phyloP scores from a whole-genome alignment of 2,888 invertebrate genomes.

The Lamellibrachia columna region DNA sequence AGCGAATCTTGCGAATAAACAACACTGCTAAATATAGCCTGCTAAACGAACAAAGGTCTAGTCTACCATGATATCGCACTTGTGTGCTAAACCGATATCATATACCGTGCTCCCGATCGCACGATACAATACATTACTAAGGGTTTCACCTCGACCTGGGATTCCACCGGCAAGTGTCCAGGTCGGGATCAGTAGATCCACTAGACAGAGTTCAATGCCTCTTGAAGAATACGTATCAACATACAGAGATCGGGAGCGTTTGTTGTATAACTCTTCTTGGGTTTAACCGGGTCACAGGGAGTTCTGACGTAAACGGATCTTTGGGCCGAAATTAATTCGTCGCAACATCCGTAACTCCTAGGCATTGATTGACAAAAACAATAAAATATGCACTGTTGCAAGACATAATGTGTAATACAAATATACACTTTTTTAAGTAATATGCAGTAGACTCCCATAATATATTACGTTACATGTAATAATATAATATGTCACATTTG shows the following conservation, averaged over 20 bases:
- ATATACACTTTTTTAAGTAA: no score
- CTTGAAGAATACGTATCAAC: not conserved
- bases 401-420: not conserved
- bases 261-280: not conserved
- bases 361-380: not conserved
- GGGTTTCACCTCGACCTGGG: not conserved
- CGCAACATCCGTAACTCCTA: not conserved
- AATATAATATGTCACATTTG: not conserved
- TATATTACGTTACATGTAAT: not conserved
- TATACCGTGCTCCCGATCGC: not conserved
- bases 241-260: not conserved
- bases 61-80: not conserved
- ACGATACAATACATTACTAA: not conserved
- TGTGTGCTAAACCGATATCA: not conserved
- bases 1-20: not conserved
- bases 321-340: not conserved
- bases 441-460: no score
- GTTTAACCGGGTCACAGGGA: not conserved
- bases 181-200: not conserved
- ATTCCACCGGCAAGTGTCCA: not conserved
- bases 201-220: not conserved
- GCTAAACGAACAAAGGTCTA: not conserved
- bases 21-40: not conserved
- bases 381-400: not conserved
- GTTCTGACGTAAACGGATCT: not conserved